A percentile compares a stretch with the other conserved stretches of the same genome.
Evolutionary conservation across 2,113 vertebrate species (phyloP).

Genomic region (Diphyllodes magnificus): DNA sequence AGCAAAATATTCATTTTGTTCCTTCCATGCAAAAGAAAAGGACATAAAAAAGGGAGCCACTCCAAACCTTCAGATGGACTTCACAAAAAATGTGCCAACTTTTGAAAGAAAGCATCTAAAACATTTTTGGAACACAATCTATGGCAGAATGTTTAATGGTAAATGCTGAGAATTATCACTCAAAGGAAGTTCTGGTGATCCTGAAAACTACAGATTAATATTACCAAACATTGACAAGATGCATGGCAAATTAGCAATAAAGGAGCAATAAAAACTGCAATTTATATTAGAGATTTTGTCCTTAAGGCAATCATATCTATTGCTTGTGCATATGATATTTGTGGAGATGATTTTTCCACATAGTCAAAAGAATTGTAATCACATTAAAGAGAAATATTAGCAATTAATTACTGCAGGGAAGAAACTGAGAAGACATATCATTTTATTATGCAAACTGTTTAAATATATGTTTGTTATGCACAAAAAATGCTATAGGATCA

Average conservation of each 20-base stretch:
- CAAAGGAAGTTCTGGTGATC: background rate
- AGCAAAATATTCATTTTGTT: background rate
- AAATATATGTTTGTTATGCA: background rate
- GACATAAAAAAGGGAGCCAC: background rate
- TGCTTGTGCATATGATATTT: background rate
- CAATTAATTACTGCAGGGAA: background rate
- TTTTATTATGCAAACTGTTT: background rate
- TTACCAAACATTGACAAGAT: background rate
- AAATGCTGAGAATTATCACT: background rate
- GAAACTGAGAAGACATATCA: background rate
- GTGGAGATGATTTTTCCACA: background rate
- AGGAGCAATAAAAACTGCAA: background rate
- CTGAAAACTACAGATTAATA: background rate
- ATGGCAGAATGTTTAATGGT: background rate
- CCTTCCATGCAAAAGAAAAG: background rate
- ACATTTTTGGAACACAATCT: background rate
- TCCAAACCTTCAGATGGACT: background rate
- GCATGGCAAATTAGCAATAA: background rate
- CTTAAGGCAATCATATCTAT: background rate
- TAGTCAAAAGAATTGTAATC: background rate
- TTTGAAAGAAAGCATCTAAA: background rate
- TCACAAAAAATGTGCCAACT: rapidly evolving
- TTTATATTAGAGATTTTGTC: background rate
- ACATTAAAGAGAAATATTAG: background rate
- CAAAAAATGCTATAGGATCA: background rate